Evolutionary conservation across 2,797 vertebrate genomes (phyloP).

Genomic region (Momotus momota): DNA sequence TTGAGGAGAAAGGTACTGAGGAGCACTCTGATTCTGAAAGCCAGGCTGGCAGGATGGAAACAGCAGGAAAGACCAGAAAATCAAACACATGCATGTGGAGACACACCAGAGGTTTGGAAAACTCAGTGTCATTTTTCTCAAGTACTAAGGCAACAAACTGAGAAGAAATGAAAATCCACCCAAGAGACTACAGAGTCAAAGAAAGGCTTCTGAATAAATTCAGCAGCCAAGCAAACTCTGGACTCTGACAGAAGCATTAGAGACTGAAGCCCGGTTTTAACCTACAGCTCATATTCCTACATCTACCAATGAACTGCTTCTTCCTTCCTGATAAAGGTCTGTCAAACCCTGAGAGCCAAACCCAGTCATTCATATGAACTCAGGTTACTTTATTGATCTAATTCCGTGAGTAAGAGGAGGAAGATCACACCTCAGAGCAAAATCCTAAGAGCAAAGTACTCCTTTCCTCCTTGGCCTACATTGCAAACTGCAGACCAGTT

Average conservation of each 20-base stretch:
- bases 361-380: neutral
- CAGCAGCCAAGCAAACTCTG: neutral
- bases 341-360: neutral
- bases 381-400: neutral
- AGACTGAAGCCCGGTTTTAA: neutral
- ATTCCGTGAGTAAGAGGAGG: neutral
- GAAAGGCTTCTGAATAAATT: constrained; percentile 30
- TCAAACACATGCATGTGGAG: neutral
- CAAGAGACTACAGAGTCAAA: neutral
- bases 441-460: neutral
- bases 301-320: neutral
- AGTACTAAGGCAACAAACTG: constrained; percentile 26
- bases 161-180: constrained; percentile 34
- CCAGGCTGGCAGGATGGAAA: neutral
- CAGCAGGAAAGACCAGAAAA: constrained; percentile 1
- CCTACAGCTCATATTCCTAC: neutral
- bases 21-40: neutral
- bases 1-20: neutral
- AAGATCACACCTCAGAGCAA: neutral
- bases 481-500: neutral
- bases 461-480: neutral
- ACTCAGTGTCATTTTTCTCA: constrained; percentile 7
- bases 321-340: neutral
- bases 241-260: neutral
- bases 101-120: constrained; percentile 7